Percentiles rank a stretch among this genome's conserved stretches.
phyloP scores from a whole-genome alignment of 2,888 invertebrate species.

The Habroteleia sp. region DNA sequence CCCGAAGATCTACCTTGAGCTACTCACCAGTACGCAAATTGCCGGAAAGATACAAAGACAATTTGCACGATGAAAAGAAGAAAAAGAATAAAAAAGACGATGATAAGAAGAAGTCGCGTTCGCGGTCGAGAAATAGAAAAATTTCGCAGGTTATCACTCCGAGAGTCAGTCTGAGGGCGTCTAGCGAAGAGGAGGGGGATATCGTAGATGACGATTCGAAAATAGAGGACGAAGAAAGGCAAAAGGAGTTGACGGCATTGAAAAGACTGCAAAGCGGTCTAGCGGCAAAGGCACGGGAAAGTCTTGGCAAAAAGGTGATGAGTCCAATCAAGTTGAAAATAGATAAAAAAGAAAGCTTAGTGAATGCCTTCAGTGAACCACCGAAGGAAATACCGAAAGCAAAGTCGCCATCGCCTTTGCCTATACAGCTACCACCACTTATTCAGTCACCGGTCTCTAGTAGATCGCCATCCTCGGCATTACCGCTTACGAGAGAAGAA shows the following conservation, averaged over 20 bases:
- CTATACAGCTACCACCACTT: constrained; percentile 62
- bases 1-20: constrained; percentile 83
- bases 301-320: constrained; percentile 83
- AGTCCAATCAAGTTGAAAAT: constrained; percentile 74
- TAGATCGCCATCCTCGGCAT: constrained; percentile 76
- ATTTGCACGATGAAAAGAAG: constrained; percentile 84
- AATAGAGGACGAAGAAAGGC: constrained; percentile 84
- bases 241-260: constrained; percentile 86
- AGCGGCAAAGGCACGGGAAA: constrained; percentile 88
- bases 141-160: constrained; percentile 71
- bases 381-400: constrained; percentile 77
- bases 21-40: constrained; percentile 87
- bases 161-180: constrained; percentile 77
- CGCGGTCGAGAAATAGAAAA: constrained; percentile 71
- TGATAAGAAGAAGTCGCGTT: constrained; percentile 75
- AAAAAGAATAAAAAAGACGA: constrained; percentile 82
- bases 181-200: constrained; percentile 81
- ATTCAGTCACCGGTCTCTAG: constrained; percentile 73
- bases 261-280: constrained; percentile 85
- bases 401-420: constrained; percentile 54
- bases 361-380: constrained; percentile 74
- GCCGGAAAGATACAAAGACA: constrained; percentile 87
- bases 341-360: constrained; percentile 71
- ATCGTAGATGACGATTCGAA: constrained; percentile 83
- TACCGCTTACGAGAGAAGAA: constrained; percentile 75